These are phyloP conservation scores for Felis catus DNA, from an alignment of 2,113 vertebrate species.

Conservation along the genomic window F.catus_Fca126_mat1.0 CM031421.1:27972001-27972500, in stretches of 20 bases:
- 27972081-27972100: neutral
- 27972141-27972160: neutral
- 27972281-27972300: neutral
- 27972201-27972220: neutral
- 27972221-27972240: neutral
- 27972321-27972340: neutral
- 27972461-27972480: too few species aligned
- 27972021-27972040: conserved; percentile 56
- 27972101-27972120: neutral
- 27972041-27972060: conserved; percentile 40
- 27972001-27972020: conserved; percentile 18
- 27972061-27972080: conserved; percentile 18
- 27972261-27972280: neutral
- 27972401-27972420: too few species aligned
- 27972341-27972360: too few species aligned
- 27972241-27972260: neutral
- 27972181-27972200: neutral
- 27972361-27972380: too few species aligned
- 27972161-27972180: neutral
- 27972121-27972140: neutral
- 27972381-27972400: too few species aligned
- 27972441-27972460: too few species aligned
- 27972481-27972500: too few species aligned
- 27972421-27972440: too few species aligned
- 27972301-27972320: neutral